phyloP scores from a whole-genome alignment of 2,888 invertebrate genomes.

The Xestia c-nigrum region DNA sequence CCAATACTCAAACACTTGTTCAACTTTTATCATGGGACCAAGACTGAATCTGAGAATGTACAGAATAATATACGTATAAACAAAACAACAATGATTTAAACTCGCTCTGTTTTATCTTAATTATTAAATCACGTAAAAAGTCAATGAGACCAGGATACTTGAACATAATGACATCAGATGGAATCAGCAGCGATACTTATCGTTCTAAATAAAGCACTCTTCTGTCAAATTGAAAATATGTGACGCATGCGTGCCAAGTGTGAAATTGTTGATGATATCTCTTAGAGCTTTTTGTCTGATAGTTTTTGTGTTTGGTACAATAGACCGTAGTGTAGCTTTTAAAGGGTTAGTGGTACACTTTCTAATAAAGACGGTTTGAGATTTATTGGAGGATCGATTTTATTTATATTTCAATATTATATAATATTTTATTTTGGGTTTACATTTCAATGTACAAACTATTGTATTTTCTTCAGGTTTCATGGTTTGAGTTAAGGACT shows the following conservation, averaged over 20 bases:
- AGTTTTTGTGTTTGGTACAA: constrained; percentile 69
- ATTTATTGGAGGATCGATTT: constrained; percentile 47
- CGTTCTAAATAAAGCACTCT: constrained; percentile 81
- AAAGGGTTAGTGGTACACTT: constrained; percentile 61
- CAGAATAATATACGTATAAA: not conserved
- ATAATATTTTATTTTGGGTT: too few relatives aligned
- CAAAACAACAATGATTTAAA: constrained; percentile 10
- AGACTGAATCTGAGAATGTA: too few relatives aligned
- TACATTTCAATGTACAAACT: not conserved
- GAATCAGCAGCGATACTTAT: constrained; percentile 82
- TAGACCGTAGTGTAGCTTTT: constrained; percentile 55
- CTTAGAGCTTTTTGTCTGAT: constrained; percentile 71
- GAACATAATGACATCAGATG: constrained; percentile 80
- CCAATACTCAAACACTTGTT: too few relatives aligned
- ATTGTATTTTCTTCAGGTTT: not conserved
- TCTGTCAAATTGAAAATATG: constrained; percentile 78
- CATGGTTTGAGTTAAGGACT: not conserved
- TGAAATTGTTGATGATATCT: constrained; percentile 87
- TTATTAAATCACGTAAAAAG: constrained; percentile 73
- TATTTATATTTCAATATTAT: not conserved
- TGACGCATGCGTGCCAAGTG: constrained; percentile 80
- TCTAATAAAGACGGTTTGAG: constrained; percentile 54
- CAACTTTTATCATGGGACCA: too few relatives aligned
- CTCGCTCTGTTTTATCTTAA: constrained; percentile 58
- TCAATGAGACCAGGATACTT: constrained; percentile 76